These are phyloP conservation scores for Bergia puertoricense DNA, from an alignment of 92 coral and sea anemone species.

Conservation along the genomic window DNA sequence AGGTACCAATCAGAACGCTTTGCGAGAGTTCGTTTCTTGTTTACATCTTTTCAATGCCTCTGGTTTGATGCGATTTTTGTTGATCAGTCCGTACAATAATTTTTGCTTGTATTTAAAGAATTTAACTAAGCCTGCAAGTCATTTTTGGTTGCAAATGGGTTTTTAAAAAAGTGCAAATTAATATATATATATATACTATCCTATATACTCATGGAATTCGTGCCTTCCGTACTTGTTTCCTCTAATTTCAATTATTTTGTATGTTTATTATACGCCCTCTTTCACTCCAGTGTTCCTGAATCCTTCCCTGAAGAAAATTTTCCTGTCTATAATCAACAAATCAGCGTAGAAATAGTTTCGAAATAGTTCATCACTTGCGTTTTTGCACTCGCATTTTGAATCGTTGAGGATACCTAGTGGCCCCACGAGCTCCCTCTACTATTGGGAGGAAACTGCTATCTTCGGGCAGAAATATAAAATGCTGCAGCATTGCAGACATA, in stretches of 20 bases:
- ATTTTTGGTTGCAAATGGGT: no score
- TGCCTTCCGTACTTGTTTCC: neutral
- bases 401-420: neutral
- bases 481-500: neutral
- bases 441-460: neutral
- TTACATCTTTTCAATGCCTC: no score
- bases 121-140: no score
- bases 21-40: no score
- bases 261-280: neutral
- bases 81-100: no score
- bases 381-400: conserved; percentile 18
- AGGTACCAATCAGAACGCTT: no score
- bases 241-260: neutral
- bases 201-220: neutral
- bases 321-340: neutral
- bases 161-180: no score
- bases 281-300: neutral
- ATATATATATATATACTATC: no score
- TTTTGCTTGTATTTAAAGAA: no score
- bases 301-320: neutral
- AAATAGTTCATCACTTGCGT: neutral
- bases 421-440: neutral
- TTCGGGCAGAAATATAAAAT: neutral
- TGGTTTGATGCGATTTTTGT: no score
- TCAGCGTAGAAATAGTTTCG: neutral